Evolutionary conservation across 1,140 invertebrate genomes (phyloP).

Genomic region (Augochlora pura): DNA sequence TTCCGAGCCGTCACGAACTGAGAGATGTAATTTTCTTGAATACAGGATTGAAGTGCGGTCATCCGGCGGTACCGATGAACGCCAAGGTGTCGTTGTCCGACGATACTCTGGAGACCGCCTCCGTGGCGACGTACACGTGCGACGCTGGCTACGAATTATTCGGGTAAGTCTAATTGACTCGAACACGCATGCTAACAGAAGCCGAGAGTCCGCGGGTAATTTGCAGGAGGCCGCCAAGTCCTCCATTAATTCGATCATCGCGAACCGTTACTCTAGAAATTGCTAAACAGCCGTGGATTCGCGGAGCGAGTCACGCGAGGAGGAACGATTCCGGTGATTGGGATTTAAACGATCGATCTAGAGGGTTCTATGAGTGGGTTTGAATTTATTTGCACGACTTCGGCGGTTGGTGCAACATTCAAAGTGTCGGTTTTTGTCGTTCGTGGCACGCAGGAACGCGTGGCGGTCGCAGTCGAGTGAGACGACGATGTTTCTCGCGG

Average conservation of each 20-base stretch:
- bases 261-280: conserved; percentile 1
- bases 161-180: conserved; percentile 77
- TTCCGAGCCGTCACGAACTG: background rate
- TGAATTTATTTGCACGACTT: background rate
- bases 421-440: background rate
- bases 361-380: background rate
- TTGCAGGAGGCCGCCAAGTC: background rate
- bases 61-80: conserved; percentile 91
- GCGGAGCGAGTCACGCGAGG: background rate
- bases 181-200: background rate
- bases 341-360: no score
- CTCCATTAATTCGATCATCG: background rate
- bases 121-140: conserved; percentile 88
- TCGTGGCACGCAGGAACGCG: conserved; percentile 5
- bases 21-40: conserved; percentile 58
- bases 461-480: conserved; percentile 2
- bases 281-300: background rate
- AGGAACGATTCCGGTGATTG: no score
- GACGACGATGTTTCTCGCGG: conserved; percentile 29
- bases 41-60: conserved; percentile 84
- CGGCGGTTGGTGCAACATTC: background rate
- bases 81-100: conserved; percentile 84
- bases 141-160: conserved; percentile 90
- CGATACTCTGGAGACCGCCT: conserved; percentile 81
- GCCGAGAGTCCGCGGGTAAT: background rate